Evolutionary conservation across 2,888 invertebrate species (phyloP).

Genomic region (Drosophila merina): DNA sequence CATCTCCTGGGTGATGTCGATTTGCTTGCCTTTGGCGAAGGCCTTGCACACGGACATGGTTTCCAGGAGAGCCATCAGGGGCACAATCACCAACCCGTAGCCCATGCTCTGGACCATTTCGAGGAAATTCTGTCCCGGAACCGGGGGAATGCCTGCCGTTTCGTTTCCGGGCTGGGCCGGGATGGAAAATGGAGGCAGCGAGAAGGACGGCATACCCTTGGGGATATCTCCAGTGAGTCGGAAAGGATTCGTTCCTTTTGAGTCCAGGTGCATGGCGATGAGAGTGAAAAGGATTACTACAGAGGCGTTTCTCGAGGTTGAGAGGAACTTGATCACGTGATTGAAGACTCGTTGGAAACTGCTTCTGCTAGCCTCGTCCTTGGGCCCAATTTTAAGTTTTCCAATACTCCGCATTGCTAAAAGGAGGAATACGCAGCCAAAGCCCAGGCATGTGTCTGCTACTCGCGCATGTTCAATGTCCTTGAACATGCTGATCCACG

Average conservation of each 20-base stretch:
- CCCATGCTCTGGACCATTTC: constrained; percentile 92
- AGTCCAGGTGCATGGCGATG: constrained; percentile 87
- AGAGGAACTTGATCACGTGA: constrained; percentile 89
- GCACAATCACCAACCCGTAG: constrained; percentile 92
- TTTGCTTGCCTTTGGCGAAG: constrained; percentile 89
- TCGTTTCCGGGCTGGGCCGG: constrained; percentile 77
- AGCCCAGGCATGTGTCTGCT: constrained; percentile 91
- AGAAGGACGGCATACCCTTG: constrained; percentile 88
- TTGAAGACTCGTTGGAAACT: constrained; percentile 86
- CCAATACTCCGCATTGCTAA: constrained; percentile 90
- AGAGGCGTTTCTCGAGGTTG: constrained; percentile 92
- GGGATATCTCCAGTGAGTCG: constrained; percentile 89
- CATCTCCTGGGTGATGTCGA: constrained; percentile 96
- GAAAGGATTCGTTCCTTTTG: constrained; percentile 84
- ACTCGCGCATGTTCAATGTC: constrained; percentile 88
- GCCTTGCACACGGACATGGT: constrained; percentile 89
- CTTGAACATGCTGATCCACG: constrained; percentile 89
- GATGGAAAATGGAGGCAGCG: constrained; percentile 88
- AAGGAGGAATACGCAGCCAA: constrained; percentile 89
- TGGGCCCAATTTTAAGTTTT: constrained; percentile 86
- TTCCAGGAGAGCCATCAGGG: constrained; percentile 93
- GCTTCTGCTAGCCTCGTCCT: constrained; percentile 83
- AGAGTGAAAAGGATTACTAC: constrained; percentile 89
- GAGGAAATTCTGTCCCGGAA: constrained; percentile 84
- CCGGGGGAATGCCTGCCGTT: constrained; percentile 67